Percentiles rank a stretch among this genome's conserved stretches.
phyloP scores from a whole-genome alignment of 1,140 invertebrate species.

The Dryas iulia region DNA sequence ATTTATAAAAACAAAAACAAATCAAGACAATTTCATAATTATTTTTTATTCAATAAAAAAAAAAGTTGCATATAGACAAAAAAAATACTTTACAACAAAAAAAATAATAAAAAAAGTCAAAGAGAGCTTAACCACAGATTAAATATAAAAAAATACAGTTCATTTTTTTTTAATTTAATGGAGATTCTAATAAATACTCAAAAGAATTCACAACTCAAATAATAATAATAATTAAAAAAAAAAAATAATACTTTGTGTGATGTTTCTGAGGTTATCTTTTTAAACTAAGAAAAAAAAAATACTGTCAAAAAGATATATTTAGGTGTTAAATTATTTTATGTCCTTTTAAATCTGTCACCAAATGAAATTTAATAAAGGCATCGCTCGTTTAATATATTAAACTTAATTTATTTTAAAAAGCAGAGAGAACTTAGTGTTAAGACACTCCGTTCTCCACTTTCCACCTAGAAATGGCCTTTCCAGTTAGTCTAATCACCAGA shows the following conservation, averaged over 20 bases:
- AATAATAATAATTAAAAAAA: not conserved
- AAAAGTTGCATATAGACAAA: not conserved
- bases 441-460: no score
- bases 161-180: not conserved
- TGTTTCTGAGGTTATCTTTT: not conserved
- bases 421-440: no score
- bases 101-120: not conserved
- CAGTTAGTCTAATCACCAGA: no score
- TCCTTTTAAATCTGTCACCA: not conserved
- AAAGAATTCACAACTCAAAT: not conserved
- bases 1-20: not conserved
- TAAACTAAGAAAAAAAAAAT: not conserved
- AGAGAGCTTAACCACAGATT: not conserved
- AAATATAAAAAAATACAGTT: not conserved
- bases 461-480: no score
- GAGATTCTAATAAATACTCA: not conserved
- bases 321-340: not conserved
- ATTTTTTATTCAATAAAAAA: not conserved
- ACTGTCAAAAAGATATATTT: not conserved
- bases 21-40: not conserved
- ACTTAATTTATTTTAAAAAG: no score
- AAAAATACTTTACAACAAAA: not conserved
- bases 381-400: not conserved
- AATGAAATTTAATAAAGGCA: not conserved
- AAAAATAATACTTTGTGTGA: conserved; percentile 3